These are phyloP conservation scores for Australoheros facetus DNA, from an alignment of 2,797 vertebrate species.

Conservation along the genomic window DNA sequence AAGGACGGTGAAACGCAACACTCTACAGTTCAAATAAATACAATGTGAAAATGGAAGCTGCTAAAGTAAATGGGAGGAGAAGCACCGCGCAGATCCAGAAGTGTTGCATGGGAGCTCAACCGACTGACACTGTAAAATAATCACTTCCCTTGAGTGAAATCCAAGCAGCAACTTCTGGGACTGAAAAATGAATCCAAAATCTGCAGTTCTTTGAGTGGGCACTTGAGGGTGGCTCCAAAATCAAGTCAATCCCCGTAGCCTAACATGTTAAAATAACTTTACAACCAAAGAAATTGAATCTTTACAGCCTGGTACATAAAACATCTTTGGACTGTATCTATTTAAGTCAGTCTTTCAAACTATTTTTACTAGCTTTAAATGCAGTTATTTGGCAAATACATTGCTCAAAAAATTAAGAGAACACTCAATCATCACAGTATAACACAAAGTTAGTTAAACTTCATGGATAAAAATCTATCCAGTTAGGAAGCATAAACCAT, in stretches of 20 bases:
- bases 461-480: neutral
- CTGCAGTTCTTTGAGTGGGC: neutral
- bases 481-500: neutral
- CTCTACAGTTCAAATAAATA: slow-evolving; percentile 74
- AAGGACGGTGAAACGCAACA: slow-evolving; percentile 70
- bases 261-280: neutral
- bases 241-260: neutral
- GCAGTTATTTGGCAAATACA: neutral
- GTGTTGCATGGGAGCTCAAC: slow-evolving; percentile 21
- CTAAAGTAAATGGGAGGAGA: slow-evolving; percentile 46
- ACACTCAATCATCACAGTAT: neutral
- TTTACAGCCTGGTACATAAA: neutral
- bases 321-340: neutral
- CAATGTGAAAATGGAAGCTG: slow-evolving; percentile 55
- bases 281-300: slow-evolving; percentile 4
- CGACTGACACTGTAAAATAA: slow-evolving; percentile 60
- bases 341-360: neutral
- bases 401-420: neutral
- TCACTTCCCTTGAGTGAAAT: slow-evolving; percentile 48
- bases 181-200: neutral
- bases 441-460: neutral
- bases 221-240: neutral
- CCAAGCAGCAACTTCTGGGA: neutral
- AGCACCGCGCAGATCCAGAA: slow-evolving; percentile 28
- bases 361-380: neutral